These are phyloP conservation scores for Eira barbara DNA, from an alignment of 2,113 vertebrate species.

Conservation along the genomic window DNA sequence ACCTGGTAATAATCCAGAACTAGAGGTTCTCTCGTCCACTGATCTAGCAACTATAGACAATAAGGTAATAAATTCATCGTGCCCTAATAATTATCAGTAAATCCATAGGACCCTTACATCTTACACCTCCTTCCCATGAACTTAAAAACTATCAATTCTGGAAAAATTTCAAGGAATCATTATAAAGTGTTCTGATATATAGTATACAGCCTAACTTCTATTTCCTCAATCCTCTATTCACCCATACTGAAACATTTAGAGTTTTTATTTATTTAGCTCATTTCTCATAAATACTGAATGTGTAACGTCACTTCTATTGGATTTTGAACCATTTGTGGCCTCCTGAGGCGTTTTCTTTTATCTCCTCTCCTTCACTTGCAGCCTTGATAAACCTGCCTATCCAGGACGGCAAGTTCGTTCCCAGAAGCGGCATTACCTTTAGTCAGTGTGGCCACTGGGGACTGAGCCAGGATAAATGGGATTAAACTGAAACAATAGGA, in stretches of 20 bases:
- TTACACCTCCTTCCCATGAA: not conserved
- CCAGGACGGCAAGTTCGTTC: not conserved
- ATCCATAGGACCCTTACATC: not conserved
- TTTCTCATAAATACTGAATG: constrained; percentile 16
- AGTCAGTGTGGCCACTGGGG: not conserved
- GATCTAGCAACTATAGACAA: not conserved
- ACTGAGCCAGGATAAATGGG: constrained; percentile 34
- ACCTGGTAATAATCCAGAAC: not conserved
- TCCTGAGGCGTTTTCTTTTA: constrained; percentile 20
- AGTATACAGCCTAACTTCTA: not conserved
- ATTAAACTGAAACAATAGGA: constrained; percentile 52
- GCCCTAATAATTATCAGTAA: not conserved
- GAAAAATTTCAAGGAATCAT: not conserved
- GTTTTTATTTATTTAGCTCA: constrained; percentile 25
- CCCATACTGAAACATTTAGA: not conserved
- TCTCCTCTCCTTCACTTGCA: not conserved
- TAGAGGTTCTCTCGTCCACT: not conserved
- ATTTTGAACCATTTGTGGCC: not conserved
- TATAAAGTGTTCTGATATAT: not conserved
- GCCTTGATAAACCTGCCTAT: constrained; percentile 17
- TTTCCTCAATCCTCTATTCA: not conserved
- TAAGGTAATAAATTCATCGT: not conserved
- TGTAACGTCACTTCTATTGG: not conserved
- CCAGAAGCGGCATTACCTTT: constrained; percentile 33
- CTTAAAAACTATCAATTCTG: not conserved